Base-by-base conservation (phyloP, 2,888 invertebrate species). In the Cephus nigrinus region DNA sequence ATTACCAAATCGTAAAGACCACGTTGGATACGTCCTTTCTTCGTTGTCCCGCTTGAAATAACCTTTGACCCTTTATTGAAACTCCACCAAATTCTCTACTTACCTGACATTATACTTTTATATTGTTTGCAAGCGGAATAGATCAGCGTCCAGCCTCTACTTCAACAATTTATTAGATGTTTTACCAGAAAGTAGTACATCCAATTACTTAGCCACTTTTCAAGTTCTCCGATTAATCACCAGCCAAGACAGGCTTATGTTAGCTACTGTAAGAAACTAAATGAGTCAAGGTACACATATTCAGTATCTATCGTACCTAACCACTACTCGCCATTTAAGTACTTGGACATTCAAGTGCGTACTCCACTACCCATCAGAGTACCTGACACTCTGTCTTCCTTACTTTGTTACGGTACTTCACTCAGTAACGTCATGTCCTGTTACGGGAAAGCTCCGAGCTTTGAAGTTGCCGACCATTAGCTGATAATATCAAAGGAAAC, bases 291-390 rank as follows among this genome's bases (percentile, higher is more conserved):
- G 36, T 75, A 69, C 79, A 74, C 55, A 73, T 30, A 32, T 74
- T 23, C 71, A 75, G 74, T 73, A 55, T 74, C 34, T 31, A 68
- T 32, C 32, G 36, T 23, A 55, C 23, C 9, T 23, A 23, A 9
- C 23, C 23, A 55, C 23, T 55, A 55, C 23, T 23, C 55, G 55
- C 30, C 78, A 79, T 75, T 78, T 72, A 78, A 69, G n/a, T 74
- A 75, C 78, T 79, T 55, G 76, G 68, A 72, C 75, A 80, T 75
- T 79, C 81, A 71, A 81, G 71, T 68, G 55, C n/a, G 35, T 36
- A 73, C 68, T 68, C n/a, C 34, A 68, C 76, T 68, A 55, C 73
- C 77, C 72, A 76, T 68, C 40, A 68, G 15, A 34, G 34, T 34
- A n/a, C 15, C 68, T 33, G 69, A 36, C 69, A 69, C 36, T 74